A percentile compares a stretch with the other conserved stretches of the same genome.
Conservation (phyloP, 2,888 invertebrate species). For the Aspidiotus rigidus region DNA sequence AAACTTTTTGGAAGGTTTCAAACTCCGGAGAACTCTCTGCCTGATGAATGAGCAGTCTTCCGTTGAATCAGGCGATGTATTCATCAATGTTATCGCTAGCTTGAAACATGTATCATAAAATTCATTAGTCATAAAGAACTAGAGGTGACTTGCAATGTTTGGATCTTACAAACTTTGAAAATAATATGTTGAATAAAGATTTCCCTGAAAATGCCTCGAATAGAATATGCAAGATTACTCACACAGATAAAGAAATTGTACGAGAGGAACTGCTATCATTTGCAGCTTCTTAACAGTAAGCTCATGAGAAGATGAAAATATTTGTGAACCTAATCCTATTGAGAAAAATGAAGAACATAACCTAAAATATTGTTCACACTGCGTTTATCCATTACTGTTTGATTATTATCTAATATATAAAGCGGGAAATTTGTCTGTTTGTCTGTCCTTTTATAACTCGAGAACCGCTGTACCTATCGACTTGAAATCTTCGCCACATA, state of each 20-base stretch:
- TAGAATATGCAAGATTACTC: background rate
- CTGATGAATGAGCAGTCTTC: background rate
- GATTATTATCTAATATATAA: too few relatives aligned
- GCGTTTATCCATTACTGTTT: background rate
- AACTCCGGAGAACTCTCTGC: background rate
- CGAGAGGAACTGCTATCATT: background rate
- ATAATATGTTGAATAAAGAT: background rate
- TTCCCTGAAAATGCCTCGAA: background rate
- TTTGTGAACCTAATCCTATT: background rate
- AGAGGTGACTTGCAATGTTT: background rate
- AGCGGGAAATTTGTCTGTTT: too few relatives aligned
- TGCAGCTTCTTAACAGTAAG: background rate
- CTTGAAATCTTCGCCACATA: too few relatives aligned
- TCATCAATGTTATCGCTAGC: background rate
- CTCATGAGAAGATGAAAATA: background rate
- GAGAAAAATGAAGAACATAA: background rate
- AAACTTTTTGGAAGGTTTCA: background rate
- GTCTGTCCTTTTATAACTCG: too few relatives aligned
- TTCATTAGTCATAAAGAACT: background rate
- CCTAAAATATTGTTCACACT: background rate
- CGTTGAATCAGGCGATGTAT: background rate
- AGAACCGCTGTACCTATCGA: too few relatives aligned
- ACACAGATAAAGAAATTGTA: background rate
- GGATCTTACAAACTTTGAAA: background rate
- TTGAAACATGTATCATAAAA: background rate